Percentiles rank a stretch among this genome's conserved stretches.
Conservation (phyloP, 1,140 invertebrate species). For the Drosophila malerkotliana region DNA sequence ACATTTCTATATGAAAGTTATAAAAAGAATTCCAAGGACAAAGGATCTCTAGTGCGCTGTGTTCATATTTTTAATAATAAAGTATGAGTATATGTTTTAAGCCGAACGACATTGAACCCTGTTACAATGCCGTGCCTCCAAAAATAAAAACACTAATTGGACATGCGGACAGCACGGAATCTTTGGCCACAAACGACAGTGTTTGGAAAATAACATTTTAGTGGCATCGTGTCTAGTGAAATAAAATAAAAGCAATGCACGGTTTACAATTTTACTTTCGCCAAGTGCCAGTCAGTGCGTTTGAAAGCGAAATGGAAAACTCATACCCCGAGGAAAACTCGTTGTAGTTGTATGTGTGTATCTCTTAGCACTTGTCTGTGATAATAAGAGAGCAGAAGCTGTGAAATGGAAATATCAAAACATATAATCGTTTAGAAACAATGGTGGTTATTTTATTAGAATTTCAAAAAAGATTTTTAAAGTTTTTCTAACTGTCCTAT, state of each 20-base stretch:
- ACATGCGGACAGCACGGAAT: constrained; percentile 30
- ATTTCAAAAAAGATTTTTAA: background rate
- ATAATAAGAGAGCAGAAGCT: constrained; percentile 43
- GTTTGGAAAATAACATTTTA: background rate
- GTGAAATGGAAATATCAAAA: constrained; percentile 53
- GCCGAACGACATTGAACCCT: constrained; percentile 62
- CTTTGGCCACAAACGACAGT: constrained; percentile 21
- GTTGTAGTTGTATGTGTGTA: constrained; percentile 13
- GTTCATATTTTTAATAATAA: constrained; percentile 66
- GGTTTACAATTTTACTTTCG: constrained; percentile 55
- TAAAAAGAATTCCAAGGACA: constrained; percentile 27
- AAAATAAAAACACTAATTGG: constrained; percentile 58
- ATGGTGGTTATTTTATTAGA: background rate
- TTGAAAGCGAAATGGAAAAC: constrained; percentile 71
- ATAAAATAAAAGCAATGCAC: constrained; percentile 13
- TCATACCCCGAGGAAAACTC: constrained; percentile 22
- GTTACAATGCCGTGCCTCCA: constrained; percentile 70
- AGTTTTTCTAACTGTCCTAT: too few species aligned
- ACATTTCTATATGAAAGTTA: background rate
- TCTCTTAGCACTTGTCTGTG: constrained; percentile 14
- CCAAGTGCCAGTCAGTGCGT: constrained; percentile 43
- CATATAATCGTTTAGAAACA: constrained; percentile 25
- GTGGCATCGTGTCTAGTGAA: background rate
- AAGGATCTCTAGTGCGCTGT: constrained; percentile 3
- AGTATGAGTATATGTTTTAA: constrained; percentile 54